Evolutionary conservation across 1,140 invertebrate species (phyloP).

Genomic region (Camponotus pennsylvanicus): DNA sequence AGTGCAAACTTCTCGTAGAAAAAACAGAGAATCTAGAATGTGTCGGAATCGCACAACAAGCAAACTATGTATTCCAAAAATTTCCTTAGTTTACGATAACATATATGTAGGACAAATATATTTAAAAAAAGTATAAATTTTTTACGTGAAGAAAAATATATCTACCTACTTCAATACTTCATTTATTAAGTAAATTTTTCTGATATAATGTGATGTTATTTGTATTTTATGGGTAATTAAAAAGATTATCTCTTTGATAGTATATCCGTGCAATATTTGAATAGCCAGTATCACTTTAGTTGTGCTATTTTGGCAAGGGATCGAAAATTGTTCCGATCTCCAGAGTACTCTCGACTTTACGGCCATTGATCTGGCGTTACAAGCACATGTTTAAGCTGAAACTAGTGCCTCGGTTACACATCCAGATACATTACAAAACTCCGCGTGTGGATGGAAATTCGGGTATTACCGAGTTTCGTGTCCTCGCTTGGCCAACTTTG

Average conservation of each 20-base stretch:
- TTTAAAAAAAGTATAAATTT: background rate
- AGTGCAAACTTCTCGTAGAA: background rate
- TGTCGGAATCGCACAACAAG: background rate
- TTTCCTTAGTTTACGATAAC: background rate
- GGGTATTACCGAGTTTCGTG: constrained; percentile 48
- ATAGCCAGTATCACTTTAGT: constrained; percentile 8
- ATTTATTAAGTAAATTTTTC: background rate
- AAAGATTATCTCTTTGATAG: background rate
- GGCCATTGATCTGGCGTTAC: constrained; percentile 49
- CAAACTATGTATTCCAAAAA: background rate
- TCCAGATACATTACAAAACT: constrained; percentile 47
- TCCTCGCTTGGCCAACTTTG: constrained; percentile 36
- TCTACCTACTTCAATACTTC: background rate
- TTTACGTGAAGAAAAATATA: background rate
- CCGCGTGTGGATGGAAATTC: constrained; percentile 44
- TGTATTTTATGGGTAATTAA: background rate
- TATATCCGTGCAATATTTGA: background rate
- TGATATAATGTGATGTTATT: background rate
- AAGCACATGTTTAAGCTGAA: constrained; percentile 46
- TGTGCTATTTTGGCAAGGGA: constrained; percentile 1
- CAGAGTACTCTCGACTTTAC: constrained; percentile 45
- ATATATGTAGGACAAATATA: background rate
- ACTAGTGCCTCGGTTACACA: constrained; percentile 51
- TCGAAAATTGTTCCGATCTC: constrained; percentile 55
- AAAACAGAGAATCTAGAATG: background rate